Base-by-base conservation (phyloP, 1,140 invertebrate species). In the Oryzaephilus surinamensis region DNA sequence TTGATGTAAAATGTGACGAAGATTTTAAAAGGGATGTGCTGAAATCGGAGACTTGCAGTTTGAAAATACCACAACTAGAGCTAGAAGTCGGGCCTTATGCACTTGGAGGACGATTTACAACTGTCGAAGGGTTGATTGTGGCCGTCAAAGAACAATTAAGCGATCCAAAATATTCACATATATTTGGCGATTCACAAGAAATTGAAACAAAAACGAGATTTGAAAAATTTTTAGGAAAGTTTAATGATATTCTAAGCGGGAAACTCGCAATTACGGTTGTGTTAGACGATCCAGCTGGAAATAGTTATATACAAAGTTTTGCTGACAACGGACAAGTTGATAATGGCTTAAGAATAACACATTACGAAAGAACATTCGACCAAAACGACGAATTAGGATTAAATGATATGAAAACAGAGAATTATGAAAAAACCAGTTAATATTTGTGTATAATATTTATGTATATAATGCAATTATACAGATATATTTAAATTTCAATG, bases 381-480 rank as follows among this genome's bases (percentile, higher is more conserved):
- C 91, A 99, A 60, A 96, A 99, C 62, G 95, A 99, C 48, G 83
- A 92, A 38, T 69, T 99, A 3, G 95, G 95, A 3, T 62, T 99
- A 2, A 97, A 96, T 60, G 94, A 98, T 57, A 97, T 99, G 77
- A 95, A 94, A 67, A 87, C 85, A 1, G 92, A 97, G 52, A 74
- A 79, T 54, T 89, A 90, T 63, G 60, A 57, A 46, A 35, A 7
- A n/a, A n/a, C n/a, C n/a, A n/a, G n/a, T n/a, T n/a, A n/a, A n/a
- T n/a, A n/a, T n/a, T n/a, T n/a, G n/a, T n/a, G n/a, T n/a, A n/a
- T n/a, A n/a, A n/a, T n/a, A n/a, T n/a, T n/a, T n/a, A n/a, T n/a
- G n/a, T n/a, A n/a, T n/a, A n/a, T n/a, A n/a, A n/a, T n/a, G n/a
- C n/a, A n/a, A n/a, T n/a, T n/a, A n/a, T n/a, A n/a, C n/a, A n/a